phyloP scores from a whole-genome alignment of 2,113 vertebrate genomes.

The Herpetotheres cachinnans region DNA sequence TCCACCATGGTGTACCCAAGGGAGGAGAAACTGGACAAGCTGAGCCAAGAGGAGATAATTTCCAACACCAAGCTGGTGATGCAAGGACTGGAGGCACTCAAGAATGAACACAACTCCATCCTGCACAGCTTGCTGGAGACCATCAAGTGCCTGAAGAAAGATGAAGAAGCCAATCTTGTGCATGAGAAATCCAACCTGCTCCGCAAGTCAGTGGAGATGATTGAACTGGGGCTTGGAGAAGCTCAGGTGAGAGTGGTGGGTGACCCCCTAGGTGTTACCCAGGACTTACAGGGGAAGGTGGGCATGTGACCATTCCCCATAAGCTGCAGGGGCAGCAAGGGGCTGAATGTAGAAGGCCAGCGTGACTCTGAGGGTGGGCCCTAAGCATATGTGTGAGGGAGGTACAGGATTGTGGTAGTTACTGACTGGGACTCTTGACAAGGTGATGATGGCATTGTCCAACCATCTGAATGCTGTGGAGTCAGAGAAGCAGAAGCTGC shows the following conservation, averaged over 20 bases:
- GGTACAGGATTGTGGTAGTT: neutral
- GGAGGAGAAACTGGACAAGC: constrained; percentile 92
- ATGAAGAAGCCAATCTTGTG: constrained; percentile 95
- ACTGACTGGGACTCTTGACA: neutral
- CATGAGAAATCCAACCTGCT: constrained; percentile 96
- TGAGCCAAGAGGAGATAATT: constrained; percentile 98
- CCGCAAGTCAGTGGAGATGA: constrained; percentile 97
- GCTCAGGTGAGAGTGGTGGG: constrained; percentile 84
- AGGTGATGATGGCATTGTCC: constrained; percentile 99
- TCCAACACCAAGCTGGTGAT: constrained; percentile 96
- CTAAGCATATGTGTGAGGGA: neutral
- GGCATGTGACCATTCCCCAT: neutral
- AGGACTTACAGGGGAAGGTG: neutral
- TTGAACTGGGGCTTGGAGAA: constrained; percentile 94
- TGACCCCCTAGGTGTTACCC: neutral
- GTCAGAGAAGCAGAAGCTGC: constrained; percentile 98
- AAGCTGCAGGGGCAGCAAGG: neutral
- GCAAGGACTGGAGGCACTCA: constrained; percentile 95
- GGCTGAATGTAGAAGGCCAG: neutral
- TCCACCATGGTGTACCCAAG: constrained; percentile 90
- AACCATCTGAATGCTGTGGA: constrained; percentile 95
- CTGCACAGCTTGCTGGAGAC: constrained; percentile 96
- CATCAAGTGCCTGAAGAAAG: constrained; percentile 97
- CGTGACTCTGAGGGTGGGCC: neutral
- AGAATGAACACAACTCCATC: constrained; percentile 97